A percentile compares a stretch with the other conserved stretches of the same genome.
These are phyloP conservation scores for Ia io DNA, from an alignment of 2,113 vertebrate genomes.

Conservation along the genomic window DNA sequence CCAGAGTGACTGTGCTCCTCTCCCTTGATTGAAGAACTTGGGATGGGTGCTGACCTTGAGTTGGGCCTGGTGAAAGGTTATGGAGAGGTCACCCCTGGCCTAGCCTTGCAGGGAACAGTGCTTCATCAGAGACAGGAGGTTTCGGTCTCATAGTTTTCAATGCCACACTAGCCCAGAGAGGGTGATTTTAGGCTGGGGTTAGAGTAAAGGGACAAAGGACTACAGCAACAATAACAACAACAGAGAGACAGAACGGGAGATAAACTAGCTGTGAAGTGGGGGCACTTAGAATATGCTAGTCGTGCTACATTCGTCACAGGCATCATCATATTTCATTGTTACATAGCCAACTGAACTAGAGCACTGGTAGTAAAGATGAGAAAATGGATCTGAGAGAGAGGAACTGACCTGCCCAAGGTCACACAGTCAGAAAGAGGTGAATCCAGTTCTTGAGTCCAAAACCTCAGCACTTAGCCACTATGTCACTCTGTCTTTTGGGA, in stretches of 20 bases:
- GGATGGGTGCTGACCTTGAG: background rate
- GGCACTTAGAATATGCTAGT: too few relatives aligned
- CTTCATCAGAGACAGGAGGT: background rate
- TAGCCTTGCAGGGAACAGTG: background rate
- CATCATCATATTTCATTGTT: background rate
- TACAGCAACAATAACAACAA: background rate
- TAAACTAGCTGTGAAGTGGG: background rate
- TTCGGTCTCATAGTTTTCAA: background rate
- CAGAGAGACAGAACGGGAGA: background rate
- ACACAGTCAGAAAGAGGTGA: background rate
- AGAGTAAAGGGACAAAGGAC: background rate
- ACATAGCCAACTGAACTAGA: background rate
- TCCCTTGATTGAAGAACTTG: background rate
- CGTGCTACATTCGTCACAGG: background rate
- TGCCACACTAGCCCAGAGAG: background rate
- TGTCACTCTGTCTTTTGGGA: background rate
- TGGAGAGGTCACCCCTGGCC: background rate
- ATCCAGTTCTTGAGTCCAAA: background rate
- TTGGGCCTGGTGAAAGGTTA: background rate
- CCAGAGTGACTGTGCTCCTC: background rate
- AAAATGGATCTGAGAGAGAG: background rate
- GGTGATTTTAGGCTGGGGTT: background rate
- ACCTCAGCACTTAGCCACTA: background rate
- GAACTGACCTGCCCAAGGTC: background rate
- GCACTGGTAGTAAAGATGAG: background rate